Percentiles rank a stretch among this genome's conserved stretches.
Conservation (phyloP, 2,888 invertebrate species). For the Thysanoteuthis rhombus region DNA sequence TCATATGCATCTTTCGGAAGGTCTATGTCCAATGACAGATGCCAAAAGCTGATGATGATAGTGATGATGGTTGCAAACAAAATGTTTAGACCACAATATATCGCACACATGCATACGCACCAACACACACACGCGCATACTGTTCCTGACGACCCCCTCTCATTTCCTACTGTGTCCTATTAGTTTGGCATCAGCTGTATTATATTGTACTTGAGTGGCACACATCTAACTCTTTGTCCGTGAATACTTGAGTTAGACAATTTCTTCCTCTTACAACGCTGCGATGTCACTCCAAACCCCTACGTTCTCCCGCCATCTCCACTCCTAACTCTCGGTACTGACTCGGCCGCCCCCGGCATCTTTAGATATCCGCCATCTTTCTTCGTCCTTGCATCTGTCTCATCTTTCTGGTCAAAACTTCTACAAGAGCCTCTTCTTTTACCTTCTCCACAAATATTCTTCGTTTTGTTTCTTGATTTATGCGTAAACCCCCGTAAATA, state of each 20-base stretch:
- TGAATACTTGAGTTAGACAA: not conserved
- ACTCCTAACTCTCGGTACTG: not conserved
- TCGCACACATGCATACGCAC: too few species aligned
- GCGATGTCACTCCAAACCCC: not conserved
- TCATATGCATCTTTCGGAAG: too few species aligned
- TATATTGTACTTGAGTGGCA: not conserved
- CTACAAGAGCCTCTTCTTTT: not conserved
- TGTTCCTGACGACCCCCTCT: not conserved
- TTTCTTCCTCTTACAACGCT: not conserved
- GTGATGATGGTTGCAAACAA: too few species aligned
- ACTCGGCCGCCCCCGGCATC: not conserved
- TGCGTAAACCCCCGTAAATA: not conserved
- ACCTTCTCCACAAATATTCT: not conserved
- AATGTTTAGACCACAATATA: too few species aligned
- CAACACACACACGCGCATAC: too few species aligned
- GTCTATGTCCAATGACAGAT: too few species aligned
- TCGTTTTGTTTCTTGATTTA: not conserved
- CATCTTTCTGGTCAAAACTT: constrained; percentile 12
- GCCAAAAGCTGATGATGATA: too few species aligned
- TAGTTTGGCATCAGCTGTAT: not conserved
- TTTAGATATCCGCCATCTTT: not conserved
- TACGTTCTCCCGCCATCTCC: not conserved
- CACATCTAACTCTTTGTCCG: constrained; percentile 12
- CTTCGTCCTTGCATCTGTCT: not conserved
- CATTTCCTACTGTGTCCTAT: not conserved